A percentile compares a stretch with the other conserved stretches of the same genome.
These are phyloP conservation scores for Falco rusticolus DNA, from an alignment of 2,797 vertebrate species.

Conservation along the genomic window DNA sequence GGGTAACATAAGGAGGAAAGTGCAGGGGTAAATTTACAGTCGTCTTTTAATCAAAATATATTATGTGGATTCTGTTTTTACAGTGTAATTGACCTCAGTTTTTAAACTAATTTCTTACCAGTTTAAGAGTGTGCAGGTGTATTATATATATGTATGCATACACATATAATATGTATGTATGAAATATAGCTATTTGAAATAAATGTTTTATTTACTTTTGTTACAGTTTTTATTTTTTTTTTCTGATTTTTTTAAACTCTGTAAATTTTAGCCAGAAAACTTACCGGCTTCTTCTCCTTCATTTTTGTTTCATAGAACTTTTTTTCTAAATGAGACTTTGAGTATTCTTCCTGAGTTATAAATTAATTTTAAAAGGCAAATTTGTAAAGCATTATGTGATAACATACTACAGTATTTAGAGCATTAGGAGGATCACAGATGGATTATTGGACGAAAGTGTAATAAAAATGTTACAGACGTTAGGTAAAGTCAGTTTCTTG, in stretches of 20 bases:
- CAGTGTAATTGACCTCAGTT: background rate
- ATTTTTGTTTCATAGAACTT: background rate
- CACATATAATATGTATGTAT: background rate
- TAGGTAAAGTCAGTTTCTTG: slow-evolving; percentile 36
- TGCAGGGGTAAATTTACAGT: slow-evolving; percentile 21
- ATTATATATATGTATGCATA: background rate
- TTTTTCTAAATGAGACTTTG: background rate
- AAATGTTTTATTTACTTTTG: background rate
- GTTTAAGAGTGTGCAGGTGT: background rate
- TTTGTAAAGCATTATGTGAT: background rate
- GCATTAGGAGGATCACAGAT: background rate
- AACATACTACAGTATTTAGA: background rate
- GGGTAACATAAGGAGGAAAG: background rate
- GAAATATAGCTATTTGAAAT: background rate
- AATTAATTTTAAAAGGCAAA: background rate
- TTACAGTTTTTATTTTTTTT: background rate
- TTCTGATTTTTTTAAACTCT: background rate
- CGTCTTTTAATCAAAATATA: slow-evolving; percentile 15
- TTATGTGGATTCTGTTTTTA: background rate
- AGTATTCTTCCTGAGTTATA: background rate
- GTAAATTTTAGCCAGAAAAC: background rate
- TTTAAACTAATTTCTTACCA: background rate
- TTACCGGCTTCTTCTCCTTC: background rate
- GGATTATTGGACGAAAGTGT: slow-evolving; percentile 32
- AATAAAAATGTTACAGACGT: slow-evolving; percentile 26